These are phyloP conservation scores for Entomobrya multifasciata DNA, from an alignment of 2,888 invertebrate species.

Conservation along the genomic window DNA sequence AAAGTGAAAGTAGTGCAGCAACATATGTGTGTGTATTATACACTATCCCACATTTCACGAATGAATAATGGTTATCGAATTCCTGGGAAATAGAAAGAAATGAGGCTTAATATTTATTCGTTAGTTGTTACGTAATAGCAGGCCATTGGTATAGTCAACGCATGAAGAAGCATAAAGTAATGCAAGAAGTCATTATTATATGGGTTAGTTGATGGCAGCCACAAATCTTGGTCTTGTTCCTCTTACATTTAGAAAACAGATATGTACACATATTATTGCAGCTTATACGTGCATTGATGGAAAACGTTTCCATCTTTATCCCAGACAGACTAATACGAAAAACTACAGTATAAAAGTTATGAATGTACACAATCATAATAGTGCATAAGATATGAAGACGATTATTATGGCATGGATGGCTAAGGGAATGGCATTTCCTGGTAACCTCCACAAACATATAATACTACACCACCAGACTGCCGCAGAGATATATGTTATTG, in stretches of 20 bases:
- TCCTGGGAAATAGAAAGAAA: conserved; percentile 50
- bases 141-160: neutral
- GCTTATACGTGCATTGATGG: neutral
- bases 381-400: conserved; percentile 25
- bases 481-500: neutral
- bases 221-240: conserved; percentile 59
- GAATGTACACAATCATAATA: conserved; percentile 35
- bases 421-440: neutral
- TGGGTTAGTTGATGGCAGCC: conserved; percentile 61
- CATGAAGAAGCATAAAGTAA: neutral
- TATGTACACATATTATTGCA: neutral
- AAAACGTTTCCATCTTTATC: conserved; percentile 56
- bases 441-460: neutral
- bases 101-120: neutral
- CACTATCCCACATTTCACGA: conserved; percentile 10
- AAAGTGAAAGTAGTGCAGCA: conserved; percentile 25
- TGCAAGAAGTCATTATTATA: conserved; percentile 64
- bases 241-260: neutral
- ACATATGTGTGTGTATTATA: too few species aligned
- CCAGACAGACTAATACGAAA: neutral
- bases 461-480: neutral
- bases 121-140: neutral
- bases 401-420: conserved; percentile 44
- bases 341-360: conserved; percentile 25
- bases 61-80: conserved; percentile 59